Evolutionary conservation across 2,888 invertebrate genomes (phyloP), one percentile per base, ranked within the genome.

Genomic region (Archips xylosteana): DNA sequence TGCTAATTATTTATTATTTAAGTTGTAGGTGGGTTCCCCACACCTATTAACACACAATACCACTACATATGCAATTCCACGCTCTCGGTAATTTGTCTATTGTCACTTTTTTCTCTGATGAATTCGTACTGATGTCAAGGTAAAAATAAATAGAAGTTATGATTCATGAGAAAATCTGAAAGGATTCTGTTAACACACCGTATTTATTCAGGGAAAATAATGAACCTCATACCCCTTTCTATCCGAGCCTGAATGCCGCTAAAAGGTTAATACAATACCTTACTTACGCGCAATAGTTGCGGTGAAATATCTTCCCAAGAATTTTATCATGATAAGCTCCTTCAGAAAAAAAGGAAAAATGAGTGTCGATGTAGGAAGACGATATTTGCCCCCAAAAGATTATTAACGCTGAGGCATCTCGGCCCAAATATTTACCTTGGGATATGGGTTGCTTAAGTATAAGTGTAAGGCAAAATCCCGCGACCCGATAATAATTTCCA

Each of bases 341-440:
- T 64, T 69, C 49, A 15, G 68, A 51, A 39, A 49, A 15, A 49
- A 68, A 54, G 36, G 32, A 63, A 42, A 59, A 54, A 65, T 12
- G 45, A 67, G 42, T 67, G 70, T 57, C 32, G 66, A 39, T n/a
- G 60, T n/a, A 62, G 32, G 62, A 62, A 75, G 42, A 15, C 57
- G 61, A 71, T 75, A 63, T 75, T 67, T 66, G 42, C 57, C 47
- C 23, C 66, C 57, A 71, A 70, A 62, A 61, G 66, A 71, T 71
- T 75, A 74, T 66, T 65, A 66, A 34, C 61, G 66, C 61, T 51
- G 47, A 13, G 62, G 71, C 36, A 71, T 74, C 60, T 74, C 23
- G 12, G n/a, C 3, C 10, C 61, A 63, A 74, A 74, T 70, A 74
- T 72, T 72, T 66, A 39, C 57, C 49, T 36, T 32, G 57, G 32